Conservation (phyloP, 2,113 vertebrate genomes). For the Mus spicilegus region DNA sequence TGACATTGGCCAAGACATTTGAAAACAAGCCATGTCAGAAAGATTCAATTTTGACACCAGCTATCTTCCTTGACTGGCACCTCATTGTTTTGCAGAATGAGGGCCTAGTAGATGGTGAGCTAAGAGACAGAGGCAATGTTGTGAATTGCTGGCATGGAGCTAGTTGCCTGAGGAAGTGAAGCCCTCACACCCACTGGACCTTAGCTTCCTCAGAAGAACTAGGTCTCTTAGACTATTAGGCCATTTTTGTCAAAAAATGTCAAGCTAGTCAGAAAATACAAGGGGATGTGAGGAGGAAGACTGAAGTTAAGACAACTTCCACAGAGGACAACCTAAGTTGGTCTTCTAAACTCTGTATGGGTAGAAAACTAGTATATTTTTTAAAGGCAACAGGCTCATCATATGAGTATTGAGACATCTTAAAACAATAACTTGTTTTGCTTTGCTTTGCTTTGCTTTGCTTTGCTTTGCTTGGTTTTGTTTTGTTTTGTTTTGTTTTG, state of each 20-base stretch:
- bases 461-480: not conserved
- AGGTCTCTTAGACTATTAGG: not conserved
- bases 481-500: not conserved
- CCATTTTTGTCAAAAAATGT: not conserved
- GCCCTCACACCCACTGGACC: too few relatives aligned
- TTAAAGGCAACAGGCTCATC: not conserved
- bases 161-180: too few relatives aligned
- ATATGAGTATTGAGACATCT: not conserved
- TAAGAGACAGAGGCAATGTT: too few relatives aligned
- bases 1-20: too few relatives aligned
- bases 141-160: too few relatives aligned
- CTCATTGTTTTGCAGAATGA: too few relatives aligned
- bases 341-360: not conserved
- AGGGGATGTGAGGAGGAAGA: not conserved
- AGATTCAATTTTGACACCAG: too few relatives aligned
- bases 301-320: not conserved
- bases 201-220: too few relatives aligned
- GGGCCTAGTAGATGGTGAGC: too few relatives aligned
- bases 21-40: too few relatives aligned
- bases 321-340: not conserved
- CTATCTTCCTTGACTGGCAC: too few relatives aligned
- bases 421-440: not conserved
- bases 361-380: not conserved
- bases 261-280: not conserved
- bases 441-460: not conserved